Base-by-base conservation (phyloP, 1,140 invertebrate genomes). In the Cydia pomonella region DNA sequence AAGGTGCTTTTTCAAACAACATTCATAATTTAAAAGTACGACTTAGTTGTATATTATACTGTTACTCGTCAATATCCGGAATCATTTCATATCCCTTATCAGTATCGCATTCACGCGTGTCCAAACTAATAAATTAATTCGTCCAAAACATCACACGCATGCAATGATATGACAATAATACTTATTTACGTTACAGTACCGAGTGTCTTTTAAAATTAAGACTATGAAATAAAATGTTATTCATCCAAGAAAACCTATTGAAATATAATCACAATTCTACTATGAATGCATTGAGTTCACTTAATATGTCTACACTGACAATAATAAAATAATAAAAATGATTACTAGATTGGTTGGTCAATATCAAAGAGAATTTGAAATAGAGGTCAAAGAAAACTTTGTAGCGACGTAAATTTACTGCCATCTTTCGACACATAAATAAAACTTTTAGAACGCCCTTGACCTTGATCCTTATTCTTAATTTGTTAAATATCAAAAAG, bases 161-260 rank as follows among this genome's bases (percentile, higher is more conserved):
- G 29, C 64, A 41, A 29, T 69, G 64, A 69, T 69, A 69, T 69
- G 64, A 69, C 64, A 69, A 69, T 69, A 69, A 69, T 69, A 69
- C 64, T 69, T 69, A 69, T 38, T 69, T 18, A 69, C 64, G 27
- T 18, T 38, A 69, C 64, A 33, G 64, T 69, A 69, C 29, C 27
- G 23, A 2, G n/a, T 69, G 64, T 69, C 64, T 69, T 69, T 69
- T 69, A 69, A 38, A 41, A 69, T 18, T 69, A 69, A 69, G 27
- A 1, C 64, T 69, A 69, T 33, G 5, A 38, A 69, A 69, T 59
- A 23, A 69, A 33, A 38, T 38, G 64, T 69, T 33, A 69, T 13
- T 38, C n/a, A 69, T 13, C 9, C n/a, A 69, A 16, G 53, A 59
- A 41, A 64, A 64, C 63, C 9, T 29, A 64, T 18, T 38, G 9